These are phyloP conservation scores for Polyploca ridens DNA, from an alignment of 2,888 invertebrate species.

Conservation along the genomic window DNA sequence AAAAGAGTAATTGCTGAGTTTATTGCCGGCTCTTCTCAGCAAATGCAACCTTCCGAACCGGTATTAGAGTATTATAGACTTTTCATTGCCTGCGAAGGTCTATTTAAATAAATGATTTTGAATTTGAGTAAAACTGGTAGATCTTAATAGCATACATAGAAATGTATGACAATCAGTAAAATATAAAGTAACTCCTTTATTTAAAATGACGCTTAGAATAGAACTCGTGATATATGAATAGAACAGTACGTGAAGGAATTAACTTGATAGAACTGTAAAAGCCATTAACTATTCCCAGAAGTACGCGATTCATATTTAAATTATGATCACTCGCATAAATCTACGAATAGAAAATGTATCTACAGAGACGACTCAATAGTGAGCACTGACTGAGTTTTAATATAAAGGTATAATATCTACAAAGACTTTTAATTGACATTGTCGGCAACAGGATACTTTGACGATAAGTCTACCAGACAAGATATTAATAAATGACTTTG, in stretches of 20 bases:
- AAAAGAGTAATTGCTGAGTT: no score
- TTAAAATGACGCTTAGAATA: no score
- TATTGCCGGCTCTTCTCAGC: no score
- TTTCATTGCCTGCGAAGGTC: no score
- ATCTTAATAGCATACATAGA: no score
- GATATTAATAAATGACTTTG: conserved; percentile 40
- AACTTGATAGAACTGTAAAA: neutral
- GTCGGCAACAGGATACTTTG: neutral
- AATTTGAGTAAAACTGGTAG: no score
- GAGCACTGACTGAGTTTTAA: neutral
- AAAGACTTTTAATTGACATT: conserved; percentile 6
- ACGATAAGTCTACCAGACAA: conserved; percentile 11
- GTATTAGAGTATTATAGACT: no score
- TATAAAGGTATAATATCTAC: neutral
- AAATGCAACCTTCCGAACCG: no score
- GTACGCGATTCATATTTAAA: neutral
- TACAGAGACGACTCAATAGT: neutral
- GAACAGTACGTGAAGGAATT: neutral
- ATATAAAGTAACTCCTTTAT: no score
- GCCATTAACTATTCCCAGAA: neutral
- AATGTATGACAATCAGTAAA: no score
- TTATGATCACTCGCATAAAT: neutral
- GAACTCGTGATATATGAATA: no score
- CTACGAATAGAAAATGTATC: neutral
- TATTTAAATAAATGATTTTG: no score